Evolutionary conservation across 2,888 invertebrate genomes (phyloP), one percentile per base, ranked within the genome.

Genomic region (Celastrina argiolus): DNA sequence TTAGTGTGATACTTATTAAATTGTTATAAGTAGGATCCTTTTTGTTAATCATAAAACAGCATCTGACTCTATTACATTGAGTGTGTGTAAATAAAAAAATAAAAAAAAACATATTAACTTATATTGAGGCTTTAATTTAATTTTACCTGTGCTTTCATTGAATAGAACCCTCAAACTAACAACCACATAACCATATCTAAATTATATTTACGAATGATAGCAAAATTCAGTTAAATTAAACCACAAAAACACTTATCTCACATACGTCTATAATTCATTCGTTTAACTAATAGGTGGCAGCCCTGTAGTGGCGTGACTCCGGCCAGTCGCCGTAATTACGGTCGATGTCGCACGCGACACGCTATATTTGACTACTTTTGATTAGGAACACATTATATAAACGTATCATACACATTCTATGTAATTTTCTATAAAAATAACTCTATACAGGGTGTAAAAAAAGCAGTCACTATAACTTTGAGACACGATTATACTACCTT

Each of bases 331-430:
- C 61, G 10, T 61, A 61, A 61, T 61, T 61, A 22, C 34, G 12
- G 61, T 61, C 61, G 61, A 18, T 22, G 61, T 61, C 61, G 58
- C 41, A 36, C 22, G 36, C 61, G 18, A 36, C 61, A 61, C 61
- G 61, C 61, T 36, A 61, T 61, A 61, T 61, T 61, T 39, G 61
- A 39, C 61, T 61, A 61, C 39, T 61, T 61, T 61, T 36, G 61
- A 61, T 61, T 61, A 61, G 61, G 39, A 61, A 1, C 61, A 59
- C 59, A 61, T 36, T 18, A 59, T 16, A 31, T 1, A 51, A 51
- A 10, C 22, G 18, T 36, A 16, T 16, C 18, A 10, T 4, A 59
- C 16, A 16, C 8, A 8, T 45, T 18, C 8, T 16, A 16, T 42
- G 6, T n/a, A n/a, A n/a, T n/a, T n/a, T n/a, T n/a, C n/a, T n/a